These are phyloP conservation scores for Rhynchonycteris naso DNA, from an alignment of 2,797 vertebrate genomes.

Conservation along the genomic window DNA sequence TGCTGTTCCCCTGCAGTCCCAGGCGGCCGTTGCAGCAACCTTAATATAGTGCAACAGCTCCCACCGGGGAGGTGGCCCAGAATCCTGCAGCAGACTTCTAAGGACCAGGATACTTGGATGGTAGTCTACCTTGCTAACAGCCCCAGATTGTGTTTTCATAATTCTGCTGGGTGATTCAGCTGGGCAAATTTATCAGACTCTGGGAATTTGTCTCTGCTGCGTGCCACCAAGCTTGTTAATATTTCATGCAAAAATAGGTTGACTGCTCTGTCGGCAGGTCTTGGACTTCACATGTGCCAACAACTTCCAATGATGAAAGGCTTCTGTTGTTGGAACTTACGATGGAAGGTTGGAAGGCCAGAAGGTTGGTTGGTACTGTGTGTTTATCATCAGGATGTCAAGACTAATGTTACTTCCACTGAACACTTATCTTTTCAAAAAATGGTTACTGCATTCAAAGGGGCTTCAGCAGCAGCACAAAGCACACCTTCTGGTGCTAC, in stretches of 20 bases:
- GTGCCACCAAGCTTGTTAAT: slow-evolving; percentile 27
- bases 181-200: slow-evolving; percentile 20
- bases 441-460: background rate
- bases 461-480: background rate
- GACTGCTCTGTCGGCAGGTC: background rate
- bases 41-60: accelerated
- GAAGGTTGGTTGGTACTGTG: background rate
- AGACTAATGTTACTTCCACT: background rate
- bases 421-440: background rate
- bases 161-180: background rate
- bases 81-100: background rate
- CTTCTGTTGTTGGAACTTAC: background rate
- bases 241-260: slow-evolving; percentile 46
- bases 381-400: background rate
- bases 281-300: background rate
- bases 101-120: background rate
- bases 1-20: too few species aligned
- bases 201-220: slow-evolving; percentile 16
- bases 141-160: background rate
- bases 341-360: background rate
- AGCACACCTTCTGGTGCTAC: background rate
- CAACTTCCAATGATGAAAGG: background rate
- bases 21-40: background rate
- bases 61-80: background rate
- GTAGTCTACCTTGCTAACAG: slow-evolving; percentile 20